Evolutionary conservation across 2,113 vertebrate genomes (phyloP).

Genomic region (Scopus umbretta): DNA sequence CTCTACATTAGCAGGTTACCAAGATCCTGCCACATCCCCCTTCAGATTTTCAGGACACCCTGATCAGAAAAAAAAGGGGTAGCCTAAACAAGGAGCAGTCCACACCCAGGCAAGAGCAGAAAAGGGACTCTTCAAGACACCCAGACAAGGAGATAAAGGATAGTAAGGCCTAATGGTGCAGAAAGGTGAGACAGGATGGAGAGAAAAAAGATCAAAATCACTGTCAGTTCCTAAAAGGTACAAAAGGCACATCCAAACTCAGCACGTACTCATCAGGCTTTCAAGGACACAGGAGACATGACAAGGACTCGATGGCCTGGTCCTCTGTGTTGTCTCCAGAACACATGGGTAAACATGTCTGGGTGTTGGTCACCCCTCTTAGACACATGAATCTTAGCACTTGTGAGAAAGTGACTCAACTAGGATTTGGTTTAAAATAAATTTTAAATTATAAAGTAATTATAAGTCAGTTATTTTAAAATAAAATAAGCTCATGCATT

Average conservation of each 20-base stretch:
- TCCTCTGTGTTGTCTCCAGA: neutral
- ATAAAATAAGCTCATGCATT: neutral
- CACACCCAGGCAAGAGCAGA: neutral
- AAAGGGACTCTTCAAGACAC: neutral
- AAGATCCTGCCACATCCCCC: neutral
- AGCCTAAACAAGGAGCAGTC: neutral
- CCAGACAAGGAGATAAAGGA: neutral
- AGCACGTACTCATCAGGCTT: neutral
- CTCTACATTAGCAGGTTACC: neutral
- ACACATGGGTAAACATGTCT: accelerated
- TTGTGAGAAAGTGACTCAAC: neutral
- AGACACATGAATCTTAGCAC: neutral
- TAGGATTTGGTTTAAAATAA: neutral
- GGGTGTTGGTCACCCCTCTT: neutral
- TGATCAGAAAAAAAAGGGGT: neutral
- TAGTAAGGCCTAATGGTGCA: neutral
- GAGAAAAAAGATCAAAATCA: neutral
- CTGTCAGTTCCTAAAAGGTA: neutral
- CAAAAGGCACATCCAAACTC: neutral
- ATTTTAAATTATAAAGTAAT: neutral
- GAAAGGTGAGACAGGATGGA: neutral
- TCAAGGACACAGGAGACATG: neutral
- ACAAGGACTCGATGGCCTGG: neutral
- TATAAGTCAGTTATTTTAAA: neutral
- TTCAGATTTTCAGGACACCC: neutral